Percentiles rank a stretch among this genome's conserved stretches.
Evolutionary conservation across 2,888 invertebrate species (phyloP).

Genomic region (Chironomus riparius): DNA sequence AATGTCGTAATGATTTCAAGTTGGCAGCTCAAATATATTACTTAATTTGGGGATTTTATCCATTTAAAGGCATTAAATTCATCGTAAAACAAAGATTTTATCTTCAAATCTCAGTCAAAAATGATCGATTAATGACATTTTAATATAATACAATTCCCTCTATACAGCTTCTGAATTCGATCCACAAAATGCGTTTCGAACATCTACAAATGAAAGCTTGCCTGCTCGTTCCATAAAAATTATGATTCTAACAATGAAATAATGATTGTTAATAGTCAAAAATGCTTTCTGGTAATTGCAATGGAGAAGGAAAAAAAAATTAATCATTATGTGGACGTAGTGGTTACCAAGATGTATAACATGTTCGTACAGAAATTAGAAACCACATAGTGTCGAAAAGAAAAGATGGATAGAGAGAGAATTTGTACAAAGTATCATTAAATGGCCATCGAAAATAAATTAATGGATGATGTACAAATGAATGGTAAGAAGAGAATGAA

Average conservation of each 20-base stretch:
- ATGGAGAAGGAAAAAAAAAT: background rate
- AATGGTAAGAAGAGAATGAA: background rate
- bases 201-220: too few relatives aligned
- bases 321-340: background rate
- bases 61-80: background rate
- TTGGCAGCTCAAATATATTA: too few relatives aligned
- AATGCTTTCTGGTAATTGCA: slow-evolving; percentile 3
- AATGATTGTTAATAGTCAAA: slow-evolving; percentile 13
- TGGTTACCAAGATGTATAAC: background rate
- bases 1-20: too few relatives aligned
- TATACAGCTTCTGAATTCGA: too few relatives aligned
- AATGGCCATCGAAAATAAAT: slow-evolving; percentile 11
- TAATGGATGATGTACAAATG: slow-evolving; percentile 2
- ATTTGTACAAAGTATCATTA: background rate
- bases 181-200: too few relatives aligned
- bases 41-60: background rate
- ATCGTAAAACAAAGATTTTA: too few relatives aligned
- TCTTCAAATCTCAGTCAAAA: too few relatives aligned
- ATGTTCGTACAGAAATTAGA: background rate
- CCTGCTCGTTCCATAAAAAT: too few relatives aligned
- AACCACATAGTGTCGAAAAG: background rate
- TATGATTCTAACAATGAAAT: background rate
- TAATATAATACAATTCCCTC: too few relatives aligned
- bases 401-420: background rate
- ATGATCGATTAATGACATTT: too few relatives aligned